Evolutionary conservation across 2,113 vertebrate species (phyloP), one percentile per base, ranked within the genome.

Genomic region (Triplophysa rosa): DNA sequence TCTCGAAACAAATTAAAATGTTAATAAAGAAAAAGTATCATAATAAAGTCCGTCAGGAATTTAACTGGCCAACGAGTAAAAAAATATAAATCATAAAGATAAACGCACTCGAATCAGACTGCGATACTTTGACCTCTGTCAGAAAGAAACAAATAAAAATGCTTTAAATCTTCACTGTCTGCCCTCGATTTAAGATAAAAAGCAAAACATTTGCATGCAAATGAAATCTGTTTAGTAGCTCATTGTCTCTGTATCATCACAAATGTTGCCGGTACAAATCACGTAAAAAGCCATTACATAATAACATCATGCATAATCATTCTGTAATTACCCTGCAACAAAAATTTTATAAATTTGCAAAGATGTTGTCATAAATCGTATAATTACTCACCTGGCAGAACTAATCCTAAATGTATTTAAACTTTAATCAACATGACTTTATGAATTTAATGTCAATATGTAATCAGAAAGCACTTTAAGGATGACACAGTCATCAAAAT

Each of bases 161-260:
- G 16, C 45, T 11, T 12, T n/a, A 45, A 42, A 58, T 37, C 75
- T 64, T 84, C 70, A 67, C 26, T 77, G 58, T 67, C 80, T 66
- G 11, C 82, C 87, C 86, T 83, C 80, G 81, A 86, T 87, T 81
- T 67, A 76, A 87, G 86, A 90, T 89, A 70, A 87, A 89, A 81
- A 58, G 76, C 78, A 73, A 45, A 68, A 62, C 72, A 92, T 91
- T 90, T 88, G 85, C 90, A 93, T 92, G 88, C 86, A 91, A 91
- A 91, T 91, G 85, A 84, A 86, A 90, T 87, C 70, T 87, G 77
- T 87, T 86, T 74, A 77, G 79, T 61, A 37, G 73, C 79, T 85
- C 70, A 67, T 79, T 65, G 72, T 88, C 73, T 85, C 82, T 65
- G 66, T 75, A 26, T 69, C 86, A 87, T 90, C 81, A 78, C 62